Evolutionary conservation across 2,888 invertebrate species (phyloP), one percentile per base, ranked within the genome.

Genomic region (Tipula helvola): DNA sequence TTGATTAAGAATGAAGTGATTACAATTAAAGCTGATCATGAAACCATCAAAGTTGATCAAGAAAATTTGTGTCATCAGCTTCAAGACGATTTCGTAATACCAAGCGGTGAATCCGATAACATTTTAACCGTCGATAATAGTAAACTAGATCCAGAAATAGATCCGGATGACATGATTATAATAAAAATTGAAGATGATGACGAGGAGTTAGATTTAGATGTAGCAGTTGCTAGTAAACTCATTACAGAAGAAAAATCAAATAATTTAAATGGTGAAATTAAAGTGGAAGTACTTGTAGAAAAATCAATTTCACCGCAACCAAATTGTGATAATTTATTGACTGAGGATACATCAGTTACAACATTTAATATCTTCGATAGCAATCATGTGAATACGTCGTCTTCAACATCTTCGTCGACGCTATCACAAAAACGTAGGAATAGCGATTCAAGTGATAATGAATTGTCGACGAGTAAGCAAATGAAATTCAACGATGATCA

Each of bases 161-260:
- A 71, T 71, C 18, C 71, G 10, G 28, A 85, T 4, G 84, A 41
- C 8, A 85, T 5, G 0, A 85, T 36, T 39, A 39, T 42, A 28
- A 71, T 71, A 71, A 71, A 86, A 39, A 86, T 86, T 28, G 52
- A 52, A 57, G 57, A 86, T 39, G 57, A 86, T 86, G 47, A 39
- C 84, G 87, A 88, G n/a, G 87, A 88, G 52, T 87, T 86, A 39
- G 87, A 88, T 12, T 89, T 89, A 44, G 88, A 89, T 86, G 87
- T 88, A 83, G 88, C 87, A 5, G 87, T 88, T 39, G 87, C 87
- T 42, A 88, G 88, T 84, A 88, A 89, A 18, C 88, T 89, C 87
- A 88, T 89, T 8, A 88, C 88, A 86, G 87, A 88, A 42, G 87
- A 86, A 28, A 52, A 16, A 8, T 8, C 13, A 28, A 84, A 86